phyloP scores from a whole-genome alignment of 2,888 invertebrate species.

The Silvanus unidentatus region DNA sequence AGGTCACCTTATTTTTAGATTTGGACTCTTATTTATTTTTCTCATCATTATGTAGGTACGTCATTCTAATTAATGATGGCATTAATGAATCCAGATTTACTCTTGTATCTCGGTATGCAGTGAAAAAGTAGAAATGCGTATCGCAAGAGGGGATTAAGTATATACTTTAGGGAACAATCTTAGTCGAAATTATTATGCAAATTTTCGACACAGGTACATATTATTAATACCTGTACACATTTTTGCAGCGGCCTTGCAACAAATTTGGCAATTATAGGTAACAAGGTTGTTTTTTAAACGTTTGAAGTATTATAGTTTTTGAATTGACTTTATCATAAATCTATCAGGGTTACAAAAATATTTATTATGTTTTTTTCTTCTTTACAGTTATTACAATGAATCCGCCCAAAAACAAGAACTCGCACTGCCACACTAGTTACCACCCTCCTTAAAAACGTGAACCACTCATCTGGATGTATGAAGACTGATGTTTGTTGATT shows the following conservation, averaged over 20 bases:
- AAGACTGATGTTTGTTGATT: slow-evolving; percentile 49
- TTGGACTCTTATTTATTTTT: no score
- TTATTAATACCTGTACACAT: no score
- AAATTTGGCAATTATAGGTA: slow-evolving; percentile 11
- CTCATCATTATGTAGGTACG: no score
- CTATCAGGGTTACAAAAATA: neutral
- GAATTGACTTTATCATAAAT: neutral
- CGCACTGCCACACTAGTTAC: slow-evolving; percentile 47
- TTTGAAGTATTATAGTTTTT: neutral
- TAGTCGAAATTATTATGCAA: no score
- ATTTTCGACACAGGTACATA: no score
- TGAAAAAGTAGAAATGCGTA: no score
- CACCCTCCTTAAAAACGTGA: slow-evolving; percentile 26
- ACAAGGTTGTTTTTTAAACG: slow-evolving; percentile 21
- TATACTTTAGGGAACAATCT: no score
- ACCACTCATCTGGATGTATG: slow-evolving; percentile 42
- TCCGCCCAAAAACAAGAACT: slow-evolving; percentile 22
- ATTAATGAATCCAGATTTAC: no score
- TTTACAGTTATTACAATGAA: neutral
- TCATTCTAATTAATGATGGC: no score
- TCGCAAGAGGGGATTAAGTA: no score
- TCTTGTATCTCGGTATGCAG: no score
- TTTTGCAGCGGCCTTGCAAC: slow-evolving; percentile 17
- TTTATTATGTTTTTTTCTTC: neutral
- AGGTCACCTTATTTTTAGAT: no score